Percentiles rank a stretch among this genome's conserved stretches.
Conservation (phyloP, 2,888 invertebrate genomes). For the Erebia epiphron region DNA sequence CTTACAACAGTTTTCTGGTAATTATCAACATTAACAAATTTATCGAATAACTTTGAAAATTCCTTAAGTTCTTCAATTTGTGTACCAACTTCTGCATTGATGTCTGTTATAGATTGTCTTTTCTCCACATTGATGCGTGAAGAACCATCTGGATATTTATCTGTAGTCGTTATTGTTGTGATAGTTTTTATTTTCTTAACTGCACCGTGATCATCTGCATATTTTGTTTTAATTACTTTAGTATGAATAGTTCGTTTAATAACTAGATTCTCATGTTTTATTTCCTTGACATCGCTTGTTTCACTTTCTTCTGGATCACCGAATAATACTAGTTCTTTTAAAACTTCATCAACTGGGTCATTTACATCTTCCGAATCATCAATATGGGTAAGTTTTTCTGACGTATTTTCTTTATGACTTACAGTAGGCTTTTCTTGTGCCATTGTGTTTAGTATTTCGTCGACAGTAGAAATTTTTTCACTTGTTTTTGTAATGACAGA, state of each 20-base stretch:
- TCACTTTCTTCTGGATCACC: conserved; percentile 55
- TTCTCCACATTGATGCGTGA: conserved; percentile 62
- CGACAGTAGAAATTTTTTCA: conserved; percentile 65
- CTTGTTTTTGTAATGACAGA: conserved; percentile 66
- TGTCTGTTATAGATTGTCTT: conserved; percentile 63
- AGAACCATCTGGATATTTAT: conserved; percentile 69
- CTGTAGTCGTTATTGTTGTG: conserved; percentile 63
- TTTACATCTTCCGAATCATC: conserved; percentile 35
- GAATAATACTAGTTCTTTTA: conserved; percentile 48
- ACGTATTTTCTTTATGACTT: conserved; percentile 24
- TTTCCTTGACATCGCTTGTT: conserved; percentile 49
- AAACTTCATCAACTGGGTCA: conserved; percentile 46
- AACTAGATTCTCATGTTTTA: conserved; percentile 51
- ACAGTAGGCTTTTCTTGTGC: conserved; percentile 22
- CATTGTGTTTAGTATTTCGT: conserved; percentile 50
- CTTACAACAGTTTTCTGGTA: conserved; percentile 53
- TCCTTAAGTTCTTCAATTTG: conserved; percentile 51
- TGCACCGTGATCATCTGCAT: conserved; percentile 51
- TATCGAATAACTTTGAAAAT: conserved; percentile 57
- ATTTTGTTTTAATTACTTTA: conserved; percentile 59
- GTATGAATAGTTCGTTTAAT: conserved; percentile 59
- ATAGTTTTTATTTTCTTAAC: conserved; percentile 60
- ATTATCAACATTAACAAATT: conserved; percentile 59
- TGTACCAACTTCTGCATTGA: conserved; percentile 48
- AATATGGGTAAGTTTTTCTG: not conserved